Evolutionary conservation across 2,888 invertebrate genomes (phyloP), one percentile per base, ranked within the genome.

Genomic region (Mimas tiliae): DNA sequence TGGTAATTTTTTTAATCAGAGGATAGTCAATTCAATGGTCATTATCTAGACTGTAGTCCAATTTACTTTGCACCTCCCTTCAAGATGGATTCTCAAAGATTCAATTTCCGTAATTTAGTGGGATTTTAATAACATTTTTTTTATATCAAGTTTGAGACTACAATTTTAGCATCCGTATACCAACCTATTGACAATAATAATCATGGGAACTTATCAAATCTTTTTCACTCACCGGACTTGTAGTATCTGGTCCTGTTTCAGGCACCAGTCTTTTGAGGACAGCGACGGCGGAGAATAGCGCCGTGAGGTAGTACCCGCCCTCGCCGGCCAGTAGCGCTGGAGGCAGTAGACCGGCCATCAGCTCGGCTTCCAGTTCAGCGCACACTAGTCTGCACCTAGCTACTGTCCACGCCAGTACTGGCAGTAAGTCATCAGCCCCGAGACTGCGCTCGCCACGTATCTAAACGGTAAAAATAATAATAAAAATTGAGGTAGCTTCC

Each of bases 291-390:
- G 98, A 98, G 83, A 98, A 98, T 65, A 99, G 94, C 0, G 98
- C 97, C 0, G 99, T 98, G 68, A 99, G 95, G 86, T 99, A 99
- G 89, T 99, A 99, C 6, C 98, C 98, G 0, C 98, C 98, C 85
- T 99, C 98, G 3, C 98, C 98, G 0, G 97, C 97, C 63, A 98
- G 94, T 64, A 99, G 90, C 0, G 98, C 98, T 0, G 98, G 98
- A 68, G 99, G 99, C 47, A 99, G 93, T 50, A 99, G 94, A 2
- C 97, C 98, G 94, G 98, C 98, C 98, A 99, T 99, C 85, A 98
- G 97, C 84, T 98, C 98, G 0, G 98, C 98, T 86, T 99, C 99
- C 67, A 99, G 95, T 91, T 99, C 99, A 0, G 98, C 98, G 42
- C 98, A 97, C 8, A 98, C 96, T 78, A 98, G 96, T 47, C 97